A percentile compares a stretch with the other conserved stretches of the same genome.
Evolutionary conservation across 1,140 invertebrate species (phyloP).

Genomic region (Pinna nobilis): DNA sequence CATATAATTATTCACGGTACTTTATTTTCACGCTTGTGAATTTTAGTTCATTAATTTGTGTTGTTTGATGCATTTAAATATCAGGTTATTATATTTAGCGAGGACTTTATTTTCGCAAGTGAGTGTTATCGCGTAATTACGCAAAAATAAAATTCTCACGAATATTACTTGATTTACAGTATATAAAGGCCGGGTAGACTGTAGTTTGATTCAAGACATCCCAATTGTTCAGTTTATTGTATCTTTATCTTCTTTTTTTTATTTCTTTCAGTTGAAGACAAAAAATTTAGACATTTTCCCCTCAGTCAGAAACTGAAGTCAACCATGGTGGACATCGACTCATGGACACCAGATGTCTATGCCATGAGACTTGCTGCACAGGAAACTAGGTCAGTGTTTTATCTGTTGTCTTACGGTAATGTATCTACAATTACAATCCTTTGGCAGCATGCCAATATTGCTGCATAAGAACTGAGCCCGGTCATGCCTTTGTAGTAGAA

Average conservation of each 20-base stretch:
- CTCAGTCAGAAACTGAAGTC: conserved; percentile 43
- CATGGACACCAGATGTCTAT: conserved; percentile 26
- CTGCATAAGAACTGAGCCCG: no score
- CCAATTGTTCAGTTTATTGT: neutral
- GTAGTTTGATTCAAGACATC: neutral
- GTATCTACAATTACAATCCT: neutral
- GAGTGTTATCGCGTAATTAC: no score
- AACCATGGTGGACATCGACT: neutral
- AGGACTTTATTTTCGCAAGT: no score
- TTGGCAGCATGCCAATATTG: no score
- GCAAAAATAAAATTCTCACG: neutral
- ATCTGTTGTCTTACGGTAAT: neutral
- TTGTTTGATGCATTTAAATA: no score
- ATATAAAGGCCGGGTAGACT: neutral
- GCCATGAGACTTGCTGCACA: conserved; percentile 65
- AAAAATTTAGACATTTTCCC: conserved; percentile 56
- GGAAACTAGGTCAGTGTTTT: conserved; percentile 71
- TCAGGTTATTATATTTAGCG: no score
- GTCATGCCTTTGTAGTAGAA: no score
- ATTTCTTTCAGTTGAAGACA: conserved; percentile 14
- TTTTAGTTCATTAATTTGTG: no score
- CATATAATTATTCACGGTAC: no score
- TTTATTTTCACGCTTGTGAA: no score
- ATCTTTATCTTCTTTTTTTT: neutral
- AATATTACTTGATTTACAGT: neutral